phyloP scores from a whole-genome alignment of 2,113 vertebrate genomes.

The Saiga tatarica region DNA sequence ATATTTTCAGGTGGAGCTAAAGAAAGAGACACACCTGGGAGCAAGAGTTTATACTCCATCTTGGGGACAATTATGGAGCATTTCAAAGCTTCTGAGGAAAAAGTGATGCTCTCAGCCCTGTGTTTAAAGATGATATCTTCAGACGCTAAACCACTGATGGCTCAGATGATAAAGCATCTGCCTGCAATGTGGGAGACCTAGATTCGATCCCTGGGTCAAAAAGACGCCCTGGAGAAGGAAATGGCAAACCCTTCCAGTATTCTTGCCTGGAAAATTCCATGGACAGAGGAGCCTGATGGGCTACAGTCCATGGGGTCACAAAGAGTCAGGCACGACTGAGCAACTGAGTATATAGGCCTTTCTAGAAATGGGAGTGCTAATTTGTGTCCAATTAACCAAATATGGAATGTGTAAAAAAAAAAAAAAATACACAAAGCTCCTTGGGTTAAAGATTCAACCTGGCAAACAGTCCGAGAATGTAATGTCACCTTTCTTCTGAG shows the following conservation, averaged over 20 bases:
- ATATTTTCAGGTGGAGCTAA: background rate
- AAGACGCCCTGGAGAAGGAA: background rate
- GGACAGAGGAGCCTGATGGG: background rate
- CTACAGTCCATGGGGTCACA: background rate
- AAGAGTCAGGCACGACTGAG: background rate
- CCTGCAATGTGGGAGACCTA: background rate
- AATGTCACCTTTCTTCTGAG: background rate
- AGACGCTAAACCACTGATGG: background rate
- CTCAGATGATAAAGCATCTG: background rate
- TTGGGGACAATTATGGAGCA: background rate
- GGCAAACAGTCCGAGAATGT: background rate
- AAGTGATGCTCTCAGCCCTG: background rate
- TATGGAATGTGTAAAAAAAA: background rate
- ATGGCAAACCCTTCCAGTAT: background rate
- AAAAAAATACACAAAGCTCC: background rate
- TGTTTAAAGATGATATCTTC: background rate
- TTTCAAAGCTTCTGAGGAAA: background rate
- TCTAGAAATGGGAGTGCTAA: background rate
- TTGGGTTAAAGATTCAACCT: background rate
- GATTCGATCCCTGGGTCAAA: rapidly evolving
- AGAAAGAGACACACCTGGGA: background rate
- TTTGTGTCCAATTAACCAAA: background rate
- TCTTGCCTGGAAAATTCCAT: background rate
- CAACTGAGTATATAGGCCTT: background rate
- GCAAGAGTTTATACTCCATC: background rate